Conservation (phyloP, 2,888 invertebrate species). For the Agrypnus murinus region DNA sequence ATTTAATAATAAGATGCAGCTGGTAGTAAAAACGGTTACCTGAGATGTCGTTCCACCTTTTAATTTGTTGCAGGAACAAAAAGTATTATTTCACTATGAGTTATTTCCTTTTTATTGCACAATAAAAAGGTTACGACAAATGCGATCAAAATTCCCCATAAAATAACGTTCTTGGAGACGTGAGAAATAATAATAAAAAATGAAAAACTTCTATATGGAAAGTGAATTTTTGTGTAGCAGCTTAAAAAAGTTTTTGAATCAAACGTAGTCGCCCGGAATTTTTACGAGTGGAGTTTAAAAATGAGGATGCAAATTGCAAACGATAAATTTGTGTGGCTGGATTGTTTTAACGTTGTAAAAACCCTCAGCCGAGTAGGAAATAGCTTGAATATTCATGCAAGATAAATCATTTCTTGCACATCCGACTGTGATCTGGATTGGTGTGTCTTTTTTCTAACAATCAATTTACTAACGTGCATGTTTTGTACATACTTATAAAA, state of each 20-base stretch:
- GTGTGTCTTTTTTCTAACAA: constrained; percentile 9
- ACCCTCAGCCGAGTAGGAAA: constrained; percentile 25
- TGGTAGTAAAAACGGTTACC: not conserved
- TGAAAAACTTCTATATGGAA: constrained; percentile 24
- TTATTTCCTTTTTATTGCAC: constrained; percentile 17
- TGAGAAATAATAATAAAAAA: constrained; percentile 32
- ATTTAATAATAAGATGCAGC: constrained; percentile 17
- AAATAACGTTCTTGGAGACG: constrained; percentile 22
- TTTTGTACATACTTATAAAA: no score
- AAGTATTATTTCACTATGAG: not conserved
- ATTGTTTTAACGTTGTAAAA: constrained; percentile 34
- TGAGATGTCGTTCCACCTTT: not conserved
- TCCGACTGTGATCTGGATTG: constrained; percentile 15
- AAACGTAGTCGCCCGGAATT: constrained; percentile 21
- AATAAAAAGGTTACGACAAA: constrained; percentile 33
- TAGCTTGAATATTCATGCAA: constrained; percentile 34
- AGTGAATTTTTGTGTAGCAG: constrained; percentile 35
- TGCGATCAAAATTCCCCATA: constrained; percentile 31
- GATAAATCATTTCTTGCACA: constrained; percentile 34
- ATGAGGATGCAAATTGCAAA: constrained; percentile 44
- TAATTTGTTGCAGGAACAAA: constrained; percentile 13
- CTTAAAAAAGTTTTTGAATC: constrained; percentile 35
- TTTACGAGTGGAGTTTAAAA: constrained; percentile 37
- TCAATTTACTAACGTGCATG: constrained; percentile 14
- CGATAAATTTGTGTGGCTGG: constrained; percentile 39